Conservation (phyloP, 2,113 vertebrate genomes). For the Conger conger region DNA sequence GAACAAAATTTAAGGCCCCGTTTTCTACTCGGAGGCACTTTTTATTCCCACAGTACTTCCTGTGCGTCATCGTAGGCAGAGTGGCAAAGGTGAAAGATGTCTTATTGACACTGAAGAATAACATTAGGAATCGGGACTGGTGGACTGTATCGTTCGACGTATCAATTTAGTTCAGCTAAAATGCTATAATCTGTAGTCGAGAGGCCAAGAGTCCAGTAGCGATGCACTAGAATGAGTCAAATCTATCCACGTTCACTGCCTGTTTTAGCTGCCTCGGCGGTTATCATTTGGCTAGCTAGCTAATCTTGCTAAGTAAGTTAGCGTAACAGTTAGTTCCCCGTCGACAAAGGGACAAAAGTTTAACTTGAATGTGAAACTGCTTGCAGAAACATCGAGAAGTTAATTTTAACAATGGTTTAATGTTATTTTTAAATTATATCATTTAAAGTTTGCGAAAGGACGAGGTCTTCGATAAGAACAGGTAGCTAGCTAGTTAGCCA, state of each 20-base stretch:
- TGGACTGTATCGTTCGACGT: background rate
- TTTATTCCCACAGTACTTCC: constrained; percentile 47
- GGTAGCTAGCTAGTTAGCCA: background rate
- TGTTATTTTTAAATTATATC: background rate
- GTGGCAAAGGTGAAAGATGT: background rate
- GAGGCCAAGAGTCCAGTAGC: background rate
- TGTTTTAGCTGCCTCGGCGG: constrained; percentile 20
- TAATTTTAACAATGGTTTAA: background rate
- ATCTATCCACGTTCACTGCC: constrained; percentile 34
- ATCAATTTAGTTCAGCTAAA: background rate
- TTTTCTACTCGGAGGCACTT: constrained; percentile 51
- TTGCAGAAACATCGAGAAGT: background rate
- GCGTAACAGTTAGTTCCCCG: no score
- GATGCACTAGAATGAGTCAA: background rate
- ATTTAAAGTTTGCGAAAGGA: background rate
- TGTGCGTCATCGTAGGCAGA: constrained; percentile 19
- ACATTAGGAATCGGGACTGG: background rate
- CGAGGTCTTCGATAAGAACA: background rate
- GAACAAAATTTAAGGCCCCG: background rate
- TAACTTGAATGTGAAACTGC: background rate
- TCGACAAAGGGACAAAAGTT: background rate
- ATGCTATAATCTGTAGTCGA: background rate
- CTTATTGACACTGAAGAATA: background rate
- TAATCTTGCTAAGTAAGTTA: background rate
- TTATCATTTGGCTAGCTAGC: background rate